Percentiles rank a stretch among this genome's conserved stretches.
Evolutionary conservation across 2,113 vertebrate genomes (phyloP).

Genomic region (Oreamnos americanus): DNA sequence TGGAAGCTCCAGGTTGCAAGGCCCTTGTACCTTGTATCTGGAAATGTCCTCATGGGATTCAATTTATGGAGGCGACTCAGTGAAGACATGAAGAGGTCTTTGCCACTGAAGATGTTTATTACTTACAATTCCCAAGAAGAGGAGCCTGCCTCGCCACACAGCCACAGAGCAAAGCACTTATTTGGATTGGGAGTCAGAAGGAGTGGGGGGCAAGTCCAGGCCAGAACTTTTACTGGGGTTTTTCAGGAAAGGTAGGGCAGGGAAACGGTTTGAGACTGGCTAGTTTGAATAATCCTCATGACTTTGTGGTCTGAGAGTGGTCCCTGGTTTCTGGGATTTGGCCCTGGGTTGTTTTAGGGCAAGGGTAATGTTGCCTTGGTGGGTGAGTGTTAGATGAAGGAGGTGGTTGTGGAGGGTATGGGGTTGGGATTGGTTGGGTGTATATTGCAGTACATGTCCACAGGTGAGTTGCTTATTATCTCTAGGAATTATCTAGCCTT

Average conservation of each 20-base stretch:
- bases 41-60: background rate
- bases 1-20: background rate
- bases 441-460: background rate
- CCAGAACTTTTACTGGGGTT: background rate
- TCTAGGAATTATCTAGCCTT: background rate
- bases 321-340: background rate
- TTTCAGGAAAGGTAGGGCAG: background rate
- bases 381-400: too few relatives aligned
- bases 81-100: background rate
- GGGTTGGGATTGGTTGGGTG: background rate
- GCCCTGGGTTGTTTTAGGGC: background rate
- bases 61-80: background rate
- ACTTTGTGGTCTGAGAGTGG: background rate
- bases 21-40: background rate
- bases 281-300: background rate
- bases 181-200: background rate
- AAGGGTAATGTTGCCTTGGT: background rate
- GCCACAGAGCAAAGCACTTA: background rate
- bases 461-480: background rate
- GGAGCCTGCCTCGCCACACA: rapidly evolving
- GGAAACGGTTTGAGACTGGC: too few relatives aligned
- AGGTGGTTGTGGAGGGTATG: too few relatives aligned
- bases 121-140: background rate
- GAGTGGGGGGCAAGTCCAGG: too few relatives aligned
- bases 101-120: background rate